These are phyloP conservation scores for Nephrocerus scutellatus DNA, from an alignment of 2,888 invertebrate genomes.

Conservation along the genomic window DNA sequence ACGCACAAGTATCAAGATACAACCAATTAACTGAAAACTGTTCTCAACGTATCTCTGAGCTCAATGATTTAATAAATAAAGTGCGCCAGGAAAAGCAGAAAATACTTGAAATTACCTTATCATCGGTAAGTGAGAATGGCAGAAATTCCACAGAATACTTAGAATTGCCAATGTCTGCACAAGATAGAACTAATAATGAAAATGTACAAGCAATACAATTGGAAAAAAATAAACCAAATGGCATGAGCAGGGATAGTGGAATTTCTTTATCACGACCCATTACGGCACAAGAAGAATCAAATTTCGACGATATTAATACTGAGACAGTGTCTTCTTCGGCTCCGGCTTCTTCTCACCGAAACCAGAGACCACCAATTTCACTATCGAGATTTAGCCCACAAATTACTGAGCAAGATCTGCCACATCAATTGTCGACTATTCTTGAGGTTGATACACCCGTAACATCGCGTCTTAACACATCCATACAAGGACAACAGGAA, in stretches of 20 bases:
- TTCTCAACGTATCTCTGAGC: constrained; percentile 52
- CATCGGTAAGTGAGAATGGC: constrained; percentile 40
- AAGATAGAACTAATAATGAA: constrained; percentile 10
- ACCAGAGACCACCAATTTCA: constrained; percentile 35
- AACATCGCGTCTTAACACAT: constrained; percentile 45
- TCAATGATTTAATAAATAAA: constrained; percentile 53
- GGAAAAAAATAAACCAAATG: constrained; percentile 37
- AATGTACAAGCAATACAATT: constrained; percentile 20
- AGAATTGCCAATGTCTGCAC: constrained; percentile 33
- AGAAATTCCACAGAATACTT: constrained; percentile 45
- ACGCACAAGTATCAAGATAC: constrained; percentile 41
- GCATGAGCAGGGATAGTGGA: constrained; percentile 43
- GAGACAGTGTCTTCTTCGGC: constrained; percentile 24
- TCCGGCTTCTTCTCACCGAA: constrained; percentile 15
- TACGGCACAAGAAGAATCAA: constrained; percentile 40
- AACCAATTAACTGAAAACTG: constrained; percentile 52
- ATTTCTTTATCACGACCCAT: constrained; percentile 43
- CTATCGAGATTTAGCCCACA: constrained; percentile 42
- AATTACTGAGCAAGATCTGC: constrained; percentile 36
- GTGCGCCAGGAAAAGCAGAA: constrained; percentile 54
- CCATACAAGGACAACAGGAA: no score
- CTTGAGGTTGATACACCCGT: constrained; percentile 62
- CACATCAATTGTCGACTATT: constrained; percentile 61
- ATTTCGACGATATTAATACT: constrained; percentile 17
- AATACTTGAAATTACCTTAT: constrained; percentile 46